Base-by-base conservation (phyloP, 2,888 invertebrate species). In the Drosophila pseudotalamancana region DNA sequence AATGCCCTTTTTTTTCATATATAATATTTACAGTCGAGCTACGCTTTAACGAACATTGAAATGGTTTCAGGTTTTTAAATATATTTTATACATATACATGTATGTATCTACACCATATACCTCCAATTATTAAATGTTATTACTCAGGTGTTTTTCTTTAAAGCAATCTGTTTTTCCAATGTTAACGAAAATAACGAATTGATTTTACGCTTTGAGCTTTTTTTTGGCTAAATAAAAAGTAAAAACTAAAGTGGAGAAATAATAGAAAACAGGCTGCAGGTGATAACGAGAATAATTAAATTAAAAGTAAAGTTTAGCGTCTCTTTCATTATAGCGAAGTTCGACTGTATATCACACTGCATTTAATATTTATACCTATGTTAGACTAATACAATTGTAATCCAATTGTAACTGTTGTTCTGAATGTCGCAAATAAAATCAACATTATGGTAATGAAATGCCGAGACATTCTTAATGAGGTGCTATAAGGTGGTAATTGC, bases 351-450 rank as follows among this genome's bases (percentile, higher is more conserved):
- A 11, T 3, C 8, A 5, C 14, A 23, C 27, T 23, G 25, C 45
- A 12, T 29, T 29, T 29, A 43, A 23, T 61, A 9, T 23, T 3
- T 12, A 45, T 3, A 16, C 12, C 14, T n/a, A 46, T 49, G n/a
- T 45, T 40, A 25, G n/a, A 12, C 19, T n/a, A 34, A 27, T 14
- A 3, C 2, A 43, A 25, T 45, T 45, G 25, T 27, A 5, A 9
- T 31, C 3, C 18, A 11, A 34, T 11, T 37, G 39, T 14, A 16
- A 19, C 8, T 46, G 11, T 8, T 18, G 29, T 55, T 31, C n/a
- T 4, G 49, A 25, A 11, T 19, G 19, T 18, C 23, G 6, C 9
- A 16, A 2, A 1, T 37, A 32, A 61, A 69, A 68, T 19, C 35
- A 43, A 53, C n/a, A n/a, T n/a, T 14, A 8, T 5, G 6, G 16